Conservation (phyloP, 1,140 invertebrate species). For the Scylla paramamosain region DNA sequence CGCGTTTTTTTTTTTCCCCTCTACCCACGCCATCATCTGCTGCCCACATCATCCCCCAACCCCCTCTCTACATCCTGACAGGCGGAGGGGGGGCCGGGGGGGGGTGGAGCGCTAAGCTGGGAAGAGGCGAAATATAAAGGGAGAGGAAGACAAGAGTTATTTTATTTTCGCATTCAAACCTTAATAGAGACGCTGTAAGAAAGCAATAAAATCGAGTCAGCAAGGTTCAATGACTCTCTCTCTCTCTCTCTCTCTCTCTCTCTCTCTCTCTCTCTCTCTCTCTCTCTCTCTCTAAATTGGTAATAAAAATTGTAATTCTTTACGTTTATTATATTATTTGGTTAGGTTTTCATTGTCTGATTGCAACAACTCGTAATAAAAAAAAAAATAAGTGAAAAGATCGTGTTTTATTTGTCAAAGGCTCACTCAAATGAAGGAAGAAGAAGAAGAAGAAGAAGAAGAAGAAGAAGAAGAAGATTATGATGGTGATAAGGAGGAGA, state of each 20-base stretch:
- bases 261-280: constrained; percentile 2
- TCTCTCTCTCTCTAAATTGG: neutral
- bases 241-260: constrained; percentile 29
- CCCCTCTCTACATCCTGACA: neutral
- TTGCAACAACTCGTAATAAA: neutral
- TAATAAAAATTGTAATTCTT: neutral
- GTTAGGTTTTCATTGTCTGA: neutral
- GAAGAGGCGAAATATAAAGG: neutral
- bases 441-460: neutral
- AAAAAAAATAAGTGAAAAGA: neutral
- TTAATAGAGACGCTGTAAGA: neutral
- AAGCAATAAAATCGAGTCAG: neutral
- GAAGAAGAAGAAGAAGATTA: too few species aligned
- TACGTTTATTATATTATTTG: neutral
- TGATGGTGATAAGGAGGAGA: too few species aligned
- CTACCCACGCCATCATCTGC: neutral
- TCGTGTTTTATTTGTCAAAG: neutral
- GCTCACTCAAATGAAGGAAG: neutral
- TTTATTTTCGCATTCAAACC: neutral
- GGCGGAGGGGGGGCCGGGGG: neutral
- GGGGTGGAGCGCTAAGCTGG: neutral
- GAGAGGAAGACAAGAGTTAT: neutral
- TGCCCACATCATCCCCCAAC: neutral
- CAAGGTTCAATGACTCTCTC: neutral
- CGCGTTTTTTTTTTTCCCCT: too few species aligned